Base-by-base conservation (phyloP, 2,113 vertebrate species). In the Colinus virginianus region DNA sequence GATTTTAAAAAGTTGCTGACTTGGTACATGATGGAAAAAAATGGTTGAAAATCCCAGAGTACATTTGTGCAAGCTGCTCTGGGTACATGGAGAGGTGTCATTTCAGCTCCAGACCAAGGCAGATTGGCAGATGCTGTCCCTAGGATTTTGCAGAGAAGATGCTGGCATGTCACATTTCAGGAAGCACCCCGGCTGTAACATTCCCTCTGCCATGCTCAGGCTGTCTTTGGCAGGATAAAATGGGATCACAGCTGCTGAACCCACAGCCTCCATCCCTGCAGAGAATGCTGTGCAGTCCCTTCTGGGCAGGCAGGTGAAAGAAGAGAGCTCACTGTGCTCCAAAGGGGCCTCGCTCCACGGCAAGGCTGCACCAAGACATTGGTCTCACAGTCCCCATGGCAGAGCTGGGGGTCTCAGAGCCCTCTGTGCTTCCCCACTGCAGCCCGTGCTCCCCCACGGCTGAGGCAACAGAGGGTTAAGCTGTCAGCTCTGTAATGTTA, bases 401-500 rank as follows among this genome's bases (percentile, higher is more conserved):
- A 84, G 63, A 82, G 61, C 56, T 59, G 68, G 67, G 55, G 63
- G 19, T 46, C 76, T 11, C 30, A 15, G 61, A 23, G 38, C 28
- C 42, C 22, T 15, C 14, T 16, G n/a, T 15, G 20, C 45, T 67
- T 64, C 81, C 66, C 68, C 7, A 36, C 56, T 8, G 43, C 89
- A 71, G 46, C 69, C 61, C 4, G 11, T 70, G 64, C 46, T 91
- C 46, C 78, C 82, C 32, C 11, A 4, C 1, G 2, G 61, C 75
- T 70, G 76, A 78, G 96, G 95, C 91, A 95, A 89, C 93, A 96
- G 94, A 94, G 97, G 96, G 98, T 98, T 98, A 98, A 98, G 59
- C 94, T 97, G 97, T 97, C 97, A 97, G 97, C 94, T 66, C 96
- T 85, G 87, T 94, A 97, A 95, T 95, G 98, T 97, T 98, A 96